Percentiles rank a stretch among this genome's conserved stretches.
Conservation (phyloP, 1,140 invertebrate genomes). For the Helicoverpa armigera region DNA sequence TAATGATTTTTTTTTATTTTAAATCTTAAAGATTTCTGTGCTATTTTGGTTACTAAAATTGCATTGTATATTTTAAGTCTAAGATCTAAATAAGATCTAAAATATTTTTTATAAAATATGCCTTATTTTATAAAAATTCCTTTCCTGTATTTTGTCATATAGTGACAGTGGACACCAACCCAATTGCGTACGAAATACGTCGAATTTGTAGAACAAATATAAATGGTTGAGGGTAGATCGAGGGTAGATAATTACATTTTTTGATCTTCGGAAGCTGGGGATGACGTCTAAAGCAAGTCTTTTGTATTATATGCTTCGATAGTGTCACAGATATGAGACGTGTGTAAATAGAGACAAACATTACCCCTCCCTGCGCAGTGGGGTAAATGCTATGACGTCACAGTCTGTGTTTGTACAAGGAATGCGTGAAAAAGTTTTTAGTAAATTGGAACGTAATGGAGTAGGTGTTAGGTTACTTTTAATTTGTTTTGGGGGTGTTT, state of each 20-base stretch:
- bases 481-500: background rate
- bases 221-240: constrained; percentile 85
- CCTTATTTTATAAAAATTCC: background rate
- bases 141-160: constrained; percentile 28
- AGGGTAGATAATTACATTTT: constrained; percentile 86
- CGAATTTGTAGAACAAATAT: constrained; percentile 87
- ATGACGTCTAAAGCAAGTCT: constrained; percentile 68
- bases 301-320: constrained; percentile 78
- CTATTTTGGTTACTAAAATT: too few species aligned
- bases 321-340: constrained; percentile 76
- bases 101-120: too few species aligned
- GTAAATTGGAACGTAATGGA: constrained; percentile 35
- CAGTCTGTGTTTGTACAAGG: constrained; percentile 8
- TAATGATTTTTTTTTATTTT: too few species aligned
- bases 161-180: constrained; percentile 63
- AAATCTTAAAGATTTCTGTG: too few species aligned
- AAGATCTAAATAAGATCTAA: too few species aligned
- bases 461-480: constrained; percentile 9
- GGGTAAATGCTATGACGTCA: constrained; percentile 15
- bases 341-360: constrained; percentile 56
- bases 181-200: constrained; percentile 82
- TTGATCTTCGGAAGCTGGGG: constrained; percentile 81
- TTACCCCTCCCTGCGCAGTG: background rate
- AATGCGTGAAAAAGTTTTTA: constrained; percentile 23
- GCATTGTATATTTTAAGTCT: too few species aligned